A percentile compares a stretch with the other conserved stretches of the same genome.
Evolutionary conservation across 2,113 vertebrate species (phyloP).

Genomic region (Prionailurus viverrinus): DNA sequence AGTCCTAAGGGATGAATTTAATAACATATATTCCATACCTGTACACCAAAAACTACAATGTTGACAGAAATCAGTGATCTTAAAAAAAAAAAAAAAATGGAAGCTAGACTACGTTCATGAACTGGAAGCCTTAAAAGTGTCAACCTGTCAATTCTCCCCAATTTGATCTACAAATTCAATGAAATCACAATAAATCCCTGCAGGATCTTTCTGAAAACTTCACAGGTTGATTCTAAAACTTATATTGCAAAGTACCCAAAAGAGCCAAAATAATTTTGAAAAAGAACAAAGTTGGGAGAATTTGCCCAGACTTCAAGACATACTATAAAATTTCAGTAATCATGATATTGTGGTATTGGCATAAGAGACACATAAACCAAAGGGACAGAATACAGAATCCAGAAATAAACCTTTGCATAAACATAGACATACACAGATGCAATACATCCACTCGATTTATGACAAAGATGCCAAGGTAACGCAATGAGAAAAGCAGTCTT

Average conservation of each 20-base stretch:
- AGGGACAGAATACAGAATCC: neutral
- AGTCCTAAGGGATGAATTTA: slow-evolving; percentile 12
- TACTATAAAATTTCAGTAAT: neutral
- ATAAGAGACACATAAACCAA: neutral
- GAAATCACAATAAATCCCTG: neutral
- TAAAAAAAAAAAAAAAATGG: neutral
- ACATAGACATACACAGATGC: neutral
- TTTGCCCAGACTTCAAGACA: slow-evolving; percentile 4
- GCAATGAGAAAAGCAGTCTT: neutral
- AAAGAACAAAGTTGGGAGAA: neutral
- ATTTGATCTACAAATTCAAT: neutral
- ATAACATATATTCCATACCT: neutral
- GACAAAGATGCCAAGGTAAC: neutral
- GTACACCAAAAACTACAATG: neutral
- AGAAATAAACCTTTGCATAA: neutral
- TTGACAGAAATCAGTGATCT: neutral
- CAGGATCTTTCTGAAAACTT: neutral
- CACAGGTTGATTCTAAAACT: neutral
- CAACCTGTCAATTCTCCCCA: neutral
- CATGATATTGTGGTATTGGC: neutral
- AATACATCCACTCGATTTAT: neutral
- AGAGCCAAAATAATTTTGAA: slow-evolving; percentile 35
- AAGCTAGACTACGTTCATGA: neutral
- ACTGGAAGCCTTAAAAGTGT: neutral
- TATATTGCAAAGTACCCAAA: neutral